Conservation (phyloP, 1,140 invertebrate species). For the Eubasilissa regina region DNA sequence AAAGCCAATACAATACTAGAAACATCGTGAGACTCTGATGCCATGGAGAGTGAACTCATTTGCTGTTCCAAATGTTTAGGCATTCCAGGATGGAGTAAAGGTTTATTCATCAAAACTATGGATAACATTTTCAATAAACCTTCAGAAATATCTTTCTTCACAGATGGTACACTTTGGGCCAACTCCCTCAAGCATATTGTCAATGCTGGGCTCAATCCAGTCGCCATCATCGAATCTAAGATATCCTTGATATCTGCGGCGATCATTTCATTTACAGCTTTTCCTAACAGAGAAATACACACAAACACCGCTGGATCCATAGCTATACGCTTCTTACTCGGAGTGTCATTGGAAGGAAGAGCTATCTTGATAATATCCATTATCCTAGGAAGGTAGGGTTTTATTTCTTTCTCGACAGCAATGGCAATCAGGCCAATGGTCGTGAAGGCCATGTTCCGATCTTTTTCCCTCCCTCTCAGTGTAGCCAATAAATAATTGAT, state of each 20-base stretch:
- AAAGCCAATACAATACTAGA: slow-evolving; percentile 92
- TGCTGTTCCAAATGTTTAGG: slow-evolving; percentile 75
- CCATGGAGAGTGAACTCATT: slow-evolving; percentile 66
- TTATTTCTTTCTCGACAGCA: slow-evolving; percentile 89
- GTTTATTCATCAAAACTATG: slow-evolving; percentile 91
- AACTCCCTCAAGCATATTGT: slow-evolving; percentile 93
- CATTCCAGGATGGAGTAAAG: slow-evolving; percentile 84
- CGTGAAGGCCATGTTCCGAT: slow-evolving; percentile 89
- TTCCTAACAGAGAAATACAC: slow-evolving; percentile 93
- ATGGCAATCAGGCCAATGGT: slow-evolving; percentile 93
- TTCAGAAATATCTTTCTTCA: slow-evolving; percentile 94
- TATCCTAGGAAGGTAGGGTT: slow-evolving; percentile 85
- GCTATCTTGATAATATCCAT: slow-evolving; percentile 89
- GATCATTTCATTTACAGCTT: slow-evolving; percentile 86
- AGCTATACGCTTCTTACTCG: slow-evolving; percentile 79
- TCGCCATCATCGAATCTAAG: slow-evolving; percentile 93
- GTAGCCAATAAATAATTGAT: slow-evolving; percentile 85
- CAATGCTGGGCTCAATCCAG: slow-evolving; percentile 90
- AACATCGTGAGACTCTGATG: slow-evolving; percentile 79
- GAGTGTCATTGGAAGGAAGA: slow-evolving; percentile 85
- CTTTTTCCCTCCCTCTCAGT: slow-evolving; percentile 85
- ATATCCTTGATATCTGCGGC: slow-evolving; percentile 87
- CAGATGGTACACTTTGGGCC: slow-evolving; percentile 87
- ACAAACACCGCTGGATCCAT: slow-evolving; percentile 94
- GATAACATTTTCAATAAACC: slow-evolving; percentile 91